These are phyloP conservation scores for Limosa lapponica DNA, from an alignment of 2,797 vertebrate species.

Conservation along the genomic window DNA sequence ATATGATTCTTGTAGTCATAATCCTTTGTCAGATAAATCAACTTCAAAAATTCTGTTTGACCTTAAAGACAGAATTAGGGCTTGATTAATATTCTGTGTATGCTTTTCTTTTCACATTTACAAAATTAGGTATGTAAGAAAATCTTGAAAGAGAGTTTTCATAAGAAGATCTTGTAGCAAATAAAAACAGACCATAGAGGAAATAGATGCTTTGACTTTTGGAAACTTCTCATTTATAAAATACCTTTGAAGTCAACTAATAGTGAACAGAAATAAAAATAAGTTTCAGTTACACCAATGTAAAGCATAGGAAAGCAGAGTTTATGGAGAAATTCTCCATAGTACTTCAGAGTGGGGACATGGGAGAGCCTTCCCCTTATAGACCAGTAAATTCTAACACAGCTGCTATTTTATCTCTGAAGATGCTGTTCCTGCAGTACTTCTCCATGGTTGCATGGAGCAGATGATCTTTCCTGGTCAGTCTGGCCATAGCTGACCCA, in stretches of 20 bases:
- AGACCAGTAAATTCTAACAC: background rate
- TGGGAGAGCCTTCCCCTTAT: background rate
- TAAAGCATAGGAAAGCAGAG: background rate
- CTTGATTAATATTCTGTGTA: conserved; percentile 57
- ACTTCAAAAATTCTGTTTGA: background rate
- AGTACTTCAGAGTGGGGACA: background rate
- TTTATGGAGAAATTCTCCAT: background rate
- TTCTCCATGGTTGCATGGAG: background rate
- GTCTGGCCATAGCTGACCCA: background rate
- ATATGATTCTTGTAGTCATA: background rate
- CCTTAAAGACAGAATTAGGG: conserved; percentile 54
- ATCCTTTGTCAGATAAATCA: conserved; percentile 18
- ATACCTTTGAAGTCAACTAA: conserved; percentile 63
- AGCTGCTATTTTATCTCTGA: background rate
- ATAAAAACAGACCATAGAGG: conserved; percentile 44
- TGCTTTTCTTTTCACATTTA: conserved; percentile 49
- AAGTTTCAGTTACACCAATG: background rate
- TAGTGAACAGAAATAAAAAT: conserved; percentile 21
- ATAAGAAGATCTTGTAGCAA: conserved; percentile 39
- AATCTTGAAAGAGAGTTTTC: conserved; percentile 7
- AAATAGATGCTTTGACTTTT: background rate
- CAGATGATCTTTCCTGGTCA: background rate
- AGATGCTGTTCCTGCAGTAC: background rate
- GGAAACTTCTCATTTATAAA: conserved; percentile 61
- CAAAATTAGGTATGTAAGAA: conserved; percentile 35